phyloP scores from a whole-genome alignment of 30 jellyfish, hydroid and myxozoan species.

The Nemopilema nomurai region DNA sequence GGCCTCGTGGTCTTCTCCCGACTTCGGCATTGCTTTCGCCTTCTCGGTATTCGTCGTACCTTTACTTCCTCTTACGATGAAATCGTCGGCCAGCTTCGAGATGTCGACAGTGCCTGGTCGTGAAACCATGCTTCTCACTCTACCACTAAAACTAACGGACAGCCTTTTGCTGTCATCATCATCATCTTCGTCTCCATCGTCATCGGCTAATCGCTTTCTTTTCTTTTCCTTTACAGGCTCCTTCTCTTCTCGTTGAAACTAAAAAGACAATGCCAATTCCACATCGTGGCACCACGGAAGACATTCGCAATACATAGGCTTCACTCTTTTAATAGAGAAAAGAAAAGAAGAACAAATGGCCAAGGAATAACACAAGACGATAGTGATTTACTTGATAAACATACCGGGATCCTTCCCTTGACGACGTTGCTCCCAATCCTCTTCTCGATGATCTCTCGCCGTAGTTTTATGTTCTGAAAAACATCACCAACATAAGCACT shows the following conservation, averaged over 20 bases:
- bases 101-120: conserved; percentile 71
- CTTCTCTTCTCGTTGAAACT: not conserved
- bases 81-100: conserved; percentile 44
- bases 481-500: too few relatives aligned
- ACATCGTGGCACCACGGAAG: too few relatives aligned
- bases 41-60: not conserved
- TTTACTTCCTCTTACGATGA: conserved; percentile 5
- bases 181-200: not conserved
- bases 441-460: not conserved
- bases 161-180: not conserved
- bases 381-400: too few relatives aligned
- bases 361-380: too few relatives aligned
- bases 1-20: not conserved
- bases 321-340: too few relatives aligned
- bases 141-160: conserved; percentile 58
- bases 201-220: not conserved
- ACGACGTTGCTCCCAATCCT: not conserved
- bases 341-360: too few relatives aligned
- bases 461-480: conserved; percentile 6
- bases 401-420: not conserved
- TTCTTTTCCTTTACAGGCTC: not conserved
- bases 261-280: too few relatives aligned
- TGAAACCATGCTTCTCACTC: conserved; percentile 51
- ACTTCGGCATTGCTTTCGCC: not conserved
- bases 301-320: too few relatives aligned